Base-by-base conservation (phyloP, 2,797 vertebrate genomes). In the Girardinus metallicus region DNA sequence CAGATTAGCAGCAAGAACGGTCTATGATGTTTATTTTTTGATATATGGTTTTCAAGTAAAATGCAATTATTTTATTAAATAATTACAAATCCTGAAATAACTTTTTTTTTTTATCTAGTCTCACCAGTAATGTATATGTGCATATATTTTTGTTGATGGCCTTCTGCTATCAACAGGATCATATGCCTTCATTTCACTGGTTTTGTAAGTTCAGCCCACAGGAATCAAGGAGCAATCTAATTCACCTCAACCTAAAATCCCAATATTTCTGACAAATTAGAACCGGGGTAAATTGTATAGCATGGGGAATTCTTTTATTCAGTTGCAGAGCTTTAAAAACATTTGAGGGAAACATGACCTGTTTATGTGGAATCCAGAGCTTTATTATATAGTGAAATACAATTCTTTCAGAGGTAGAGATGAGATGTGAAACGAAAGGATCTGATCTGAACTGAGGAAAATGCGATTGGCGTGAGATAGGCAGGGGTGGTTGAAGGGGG, bases 381-480 rank as follows among this genome's bases (percentile, higher is more conserved):
- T 81, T 73, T 47, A 86, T 90, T 74, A 76, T 75, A 51, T 26
- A 34, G 31, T 1, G 68, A 7, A 80, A 75, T 68, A 64, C 81
- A 80, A 31, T 31, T 26, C 51, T 53, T 53, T 75, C 75, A 49
- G 53, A 72, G 62, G 31, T 80, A 87, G 76, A 82, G 77, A 89
- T 80, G 82, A 87, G 70, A 85, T 41, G 85, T 77, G 74, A 81
- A 77, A 84, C 79, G 81, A 86, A 78, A 29, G 31, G 84, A 77
- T 46, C 78, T 47, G 49, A 86, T 84, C 73, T 74, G 83, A 82
- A 89, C 26, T 21, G 46, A 64, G 84, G 81, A 84, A 86, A 78
- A 80, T 74, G 83, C 51, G 86, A 88, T 86, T 80, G 82, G 80
- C 79, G 80, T 43, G 72, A 83, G 90, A 88, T 81, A 72, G 76